Conservation (phyloP, 2,113 vertebrate species). For the Dipodomys ordii region DNA sequence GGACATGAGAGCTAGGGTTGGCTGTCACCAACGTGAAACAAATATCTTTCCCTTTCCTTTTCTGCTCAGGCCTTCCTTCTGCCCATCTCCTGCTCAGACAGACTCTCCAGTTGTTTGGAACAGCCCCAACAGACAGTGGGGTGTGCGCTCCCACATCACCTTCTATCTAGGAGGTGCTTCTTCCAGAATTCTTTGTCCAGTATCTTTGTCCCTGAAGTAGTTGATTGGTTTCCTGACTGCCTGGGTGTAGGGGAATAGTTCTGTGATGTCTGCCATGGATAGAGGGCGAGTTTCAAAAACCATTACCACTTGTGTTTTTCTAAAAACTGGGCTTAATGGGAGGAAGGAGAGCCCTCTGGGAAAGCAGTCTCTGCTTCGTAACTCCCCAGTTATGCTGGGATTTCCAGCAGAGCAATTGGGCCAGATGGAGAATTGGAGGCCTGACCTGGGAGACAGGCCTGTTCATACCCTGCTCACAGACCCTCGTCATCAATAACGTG, state of each 20-base stretch:
- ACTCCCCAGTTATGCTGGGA: no score
- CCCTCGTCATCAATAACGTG: background rate
- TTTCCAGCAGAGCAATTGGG: background rate
- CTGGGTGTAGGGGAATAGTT: background rate
- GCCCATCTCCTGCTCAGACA: background rate
- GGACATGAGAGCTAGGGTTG: background rate
- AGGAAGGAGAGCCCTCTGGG: background rate
- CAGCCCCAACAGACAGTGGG: background rate
- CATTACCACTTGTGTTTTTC: background rate
- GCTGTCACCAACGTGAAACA: background rate
- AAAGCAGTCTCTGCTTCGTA: background rate
- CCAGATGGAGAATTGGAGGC: background rate
- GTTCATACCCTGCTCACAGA: background rate
- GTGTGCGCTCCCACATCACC: fast-evolving
- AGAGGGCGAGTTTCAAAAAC: background rate
- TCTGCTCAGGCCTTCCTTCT: background rate
- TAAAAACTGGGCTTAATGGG: background rate
- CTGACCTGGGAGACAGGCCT: background rate
- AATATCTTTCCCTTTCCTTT: background rate
- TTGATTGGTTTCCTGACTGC: background rate
- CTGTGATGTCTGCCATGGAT: background rate
- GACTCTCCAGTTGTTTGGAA: background rate
- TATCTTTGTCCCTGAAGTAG: background rate
- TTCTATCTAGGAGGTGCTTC: background rate
- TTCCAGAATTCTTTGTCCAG: background rate